Base-by-base conservation (phyloP, 30 jellyfish, hydroid and myxozoan species). In the Catostylus mosaicus region DNA sequence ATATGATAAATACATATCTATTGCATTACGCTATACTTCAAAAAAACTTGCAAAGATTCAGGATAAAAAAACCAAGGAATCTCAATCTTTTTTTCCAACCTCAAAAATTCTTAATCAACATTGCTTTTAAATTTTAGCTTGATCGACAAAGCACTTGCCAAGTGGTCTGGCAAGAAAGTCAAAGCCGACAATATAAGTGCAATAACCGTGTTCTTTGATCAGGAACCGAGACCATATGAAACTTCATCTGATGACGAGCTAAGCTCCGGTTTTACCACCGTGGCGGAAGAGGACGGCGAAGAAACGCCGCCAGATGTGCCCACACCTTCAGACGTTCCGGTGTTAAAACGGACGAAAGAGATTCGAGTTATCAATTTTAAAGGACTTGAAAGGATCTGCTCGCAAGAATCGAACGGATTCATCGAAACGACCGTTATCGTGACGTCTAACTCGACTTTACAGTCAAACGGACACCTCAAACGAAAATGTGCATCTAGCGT, bases 101-200 rank as follows among this genome's bases (percentile, higher is more conserved):
- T n/a, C n/a, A n/a, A n/a, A n/a, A n/a, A n/a, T n/a, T n/a, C n/a
- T n/a, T n/a, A n/a, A n/a, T n/a, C n/a, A n/a, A n/a, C n/a, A n/a
- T n/a, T n/a, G n/a, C n/a, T 74, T 54, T 89, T 54, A 2, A 38
- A 40, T 67, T 33, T 77, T 26, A 94, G 99, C 43, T 73, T 94
- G 77, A 72, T 88, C 19, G 60, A 73, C 34, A 81, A 82, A 37
- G 92, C 99, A 34, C 73, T 94, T 71, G 46, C 43, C 0, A 38
- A 76, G 26, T 88, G 99, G 96, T 60, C 85, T 32, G 74, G 74
- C 35, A 88, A 78, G 66, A 85, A 89, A 19, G 60, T 86, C n/a
- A 90, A 95, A 31, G 96, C 97, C 16, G 99, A 94, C 87, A 94
- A 94, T 73, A 84, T 94, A 0, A 88, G 96, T 23, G 96, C 96